Evolutionary conservation across 2,888 invertebrate species (phyloP).

Genomic region (Chrysolina haemoptera): DNA sequence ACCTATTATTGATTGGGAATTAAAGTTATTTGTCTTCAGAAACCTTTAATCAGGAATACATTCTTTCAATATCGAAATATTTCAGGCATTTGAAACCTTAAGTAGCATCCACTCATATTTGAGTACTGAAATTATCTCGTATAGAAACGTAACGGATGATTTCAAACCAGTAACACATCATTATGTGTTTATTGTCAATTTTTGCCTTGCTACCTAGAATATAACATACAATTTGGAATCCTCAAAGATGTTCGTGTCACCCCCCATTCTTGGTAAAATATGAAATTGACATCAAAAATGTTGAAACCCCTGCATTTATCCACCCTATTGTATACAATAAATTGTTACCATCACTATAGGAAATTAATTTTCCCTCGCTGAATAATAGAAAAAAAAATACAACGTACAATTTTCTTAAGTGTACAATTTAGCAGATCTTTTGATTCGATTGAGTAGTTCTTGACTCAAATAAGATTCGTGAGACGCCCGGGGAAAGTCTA

Average conservation of each 20-base stretch:
- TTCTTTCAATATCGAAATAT: not conserved
- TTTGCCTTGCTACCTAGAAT: not conserved
- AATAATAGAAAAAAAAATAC: slow-evolving; percentile 25
- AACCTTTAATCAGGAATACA: too few relatives aligned
- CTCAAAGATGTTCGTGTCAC: slow-evolving; percentile 22
- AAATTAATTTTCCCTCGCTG: slow-evolving; percentile 34
- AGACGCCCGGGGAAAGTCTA: slow-evolving; percentile 39
- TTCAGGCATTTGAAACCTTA: not conserved
- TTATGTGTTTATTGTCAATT: slow-evolving; percentile 18
- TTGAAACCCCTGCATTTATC: slow-evolving; percentile 33
- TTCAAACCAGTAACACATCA: slow-evolving; percentile 1
- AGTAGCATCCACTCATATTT: not conserved
- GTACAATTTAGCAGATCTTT: slow-evolving; percentile 49
- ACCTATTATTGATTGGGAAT: too few relatives aligned
- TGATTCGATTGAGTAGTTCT: slow-evolving; percentile 43
- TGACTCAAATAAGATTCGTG: slow-evolving; percentile 41
- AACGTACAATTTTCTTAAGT: slow-evolving; percentile 49
- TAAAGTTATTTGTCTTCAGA: too few relatives aligned
- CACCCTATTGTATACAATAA: slow-evolving; percentile 33
- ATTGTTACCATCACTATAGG: slow-evolving; percentile 31
- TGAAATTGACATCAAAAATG: slow-evolving; percentile 21
- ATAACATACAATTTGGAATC: slow-evolving; percentile 15
- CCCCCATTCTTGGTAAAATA: slow-evolving; percentile 1
- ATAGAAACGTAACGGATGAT: not conserved
- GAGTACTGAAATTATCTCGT: not conserved